Evolutionary conservation across 2,113 vertebrate species (phyloP).

Genomic region (Calonectris borealis): DNA sequence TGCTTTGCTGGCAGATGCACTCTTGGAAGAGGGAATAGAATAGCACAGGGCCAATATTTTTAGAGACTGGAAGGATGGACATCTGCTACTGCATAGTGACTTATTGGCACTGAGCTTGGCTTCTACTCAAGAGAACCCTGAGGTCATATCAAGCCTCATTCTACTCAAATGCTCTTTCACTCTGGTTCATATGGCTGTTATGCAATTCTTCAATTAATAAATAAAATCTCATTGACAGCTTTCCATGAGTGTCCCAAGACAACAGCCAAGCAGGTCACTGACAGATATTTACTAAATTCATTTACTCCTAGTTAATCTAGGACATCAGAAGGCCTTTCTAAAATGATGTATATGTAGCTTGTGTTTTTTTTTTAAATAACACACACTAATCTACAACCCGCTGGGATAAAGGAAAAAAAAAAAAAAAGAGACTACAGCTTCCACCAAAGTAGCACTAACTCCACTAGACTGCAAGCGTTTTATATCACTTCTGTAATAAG

Average conservation of each 20-base stretch:
- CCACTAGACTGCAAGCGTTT: not conserved
- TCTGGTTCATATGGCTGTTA: not conserved
- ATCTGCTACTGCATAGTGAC: not conserved
- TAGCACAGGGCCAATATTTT: not conserved
- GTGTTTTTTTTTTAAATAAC: not conserved
- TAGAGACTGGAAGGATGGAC: not conserved
- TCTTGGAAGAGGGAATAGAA: not conserved
- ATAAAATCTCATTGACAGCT: constrained; percentile 15
- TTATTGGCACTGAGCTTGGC: not conserved
- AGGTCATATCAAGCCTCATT: not conserved
- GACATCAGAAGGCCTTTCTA: not conserved
- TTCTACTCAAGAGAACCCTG: not conserved
- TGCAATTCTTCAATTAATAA: not conserved
- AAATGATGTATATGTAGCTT: not conserved
- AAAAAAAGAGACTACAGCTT: not conserved
- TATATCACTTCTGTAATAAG: not conserved
- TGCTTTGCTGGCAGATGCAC: not conserved
- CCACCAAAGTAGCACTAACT: not conserved
- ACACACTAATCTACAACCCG: not conserved
- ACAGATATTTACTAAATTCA: not conserved
- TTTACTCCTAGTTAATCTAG: not conserved
- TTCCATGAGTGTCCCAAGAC: not conserved
- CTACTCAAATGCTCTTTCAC: not conserved
- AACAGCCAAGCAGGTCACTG: not conserved
- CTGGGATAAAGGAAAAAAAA: not conserved